These are phyloP conservation scores for Synergus itoensis DNA, from an alignment of 2,888 invertebrate genomes.

Conservation along the genomic window DNA sequence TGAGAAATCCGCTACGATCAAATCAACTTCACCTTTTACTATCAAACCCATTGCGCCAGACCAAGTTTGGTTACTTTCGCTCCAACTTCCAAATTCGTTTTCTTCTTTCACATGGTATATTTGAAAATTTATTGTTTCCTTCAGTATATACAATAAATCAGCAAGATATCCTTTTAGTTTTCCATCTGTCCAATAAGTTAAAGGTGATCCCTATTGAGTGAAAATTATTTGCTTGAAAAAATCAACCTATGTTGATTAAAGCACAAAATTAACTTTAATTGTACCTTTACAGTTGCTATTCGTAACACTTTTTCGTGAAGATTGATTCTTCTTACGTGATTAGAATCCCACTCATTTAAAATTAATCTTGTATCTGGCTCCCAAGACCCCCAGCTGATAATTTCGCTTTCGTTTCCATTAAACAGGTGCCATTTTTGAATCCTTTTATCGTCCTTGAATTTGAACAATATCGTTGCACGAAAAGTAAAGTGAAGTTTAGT, in stretches of 20 bases:
- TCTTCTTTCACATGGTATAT: slow-evolving; percentile 37
- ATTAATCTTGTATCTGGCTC: slow-evolving; percentile 45
- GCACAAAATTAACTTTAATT: not conserved
- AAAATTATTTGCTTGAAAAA: too few relatives aligned
- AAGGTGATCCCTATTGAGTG: not conserved
- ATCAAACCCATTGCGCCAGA: slow-evolving; percentile 58
- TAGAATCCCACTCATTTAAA: slow-evolving; percentile 6
- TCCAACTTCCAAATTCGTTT: slow-evolving; percentile 54
- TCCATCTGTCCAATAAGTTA: not conserved
- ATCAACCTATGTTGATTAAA: not conserved
- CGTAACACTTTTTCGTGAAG: slow-evolving; percentile 55
- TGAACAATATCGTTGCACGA: slow-evolving; percentile 56
- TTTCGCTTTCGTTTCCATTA: slow-evolving; percentile 47
- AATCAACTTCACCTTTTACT: slow-evolving; percentile 52
- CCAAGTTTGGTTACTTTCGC: slow-evolving; percentile 53
- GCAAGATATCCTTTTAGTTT: not conserved
- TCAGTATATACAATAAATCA: not conserved
- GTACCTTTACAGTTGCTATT: slow-evolving; percentile 56
- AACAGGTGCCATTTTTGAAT: slow-evolving; percentile 61
- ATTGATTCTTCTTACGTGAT: slow-evolving; percentile 57
- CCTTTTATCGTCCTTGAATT: slow-evolving; percentile 48
- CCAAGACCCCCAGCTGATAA: slow-evolving; percentile 48
- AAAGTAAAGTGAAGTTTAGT: not conserved
- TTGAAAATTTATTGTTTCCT: slow-evolving; percentile 56
- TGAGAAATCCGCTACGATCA: slow-evolving; percentile 56